Percentiles rank a stretch among this genome's conserved stretches.
These are phyloP conservation scores for Calameuta pallipes DNA, from an alignment of 2,888 invertebrate genomes.

Conservation along the genomic window DNA sequence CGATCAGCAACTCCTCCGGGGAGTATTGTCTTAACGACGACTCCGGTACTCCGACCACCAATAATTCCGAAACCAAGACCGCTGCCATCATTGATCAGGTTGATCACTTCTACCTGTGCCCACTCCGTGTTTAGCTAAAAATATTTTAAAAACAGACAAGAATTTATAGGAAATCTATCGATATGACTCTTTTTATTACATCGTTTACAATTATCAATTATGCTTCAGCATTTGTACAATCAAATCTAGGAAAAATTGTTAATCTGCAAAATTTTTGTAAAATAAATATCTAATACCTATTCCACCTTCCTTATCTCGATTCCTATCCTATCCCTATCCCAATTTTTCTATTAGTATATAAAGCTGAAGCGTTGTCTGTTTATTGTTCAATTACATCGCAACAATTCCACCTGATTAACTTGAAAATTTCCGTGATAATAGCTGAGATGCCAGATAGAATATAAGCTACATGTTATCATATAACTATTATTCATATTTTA, in stretches of 20 bases:
- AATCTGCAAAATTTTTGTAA: no score
- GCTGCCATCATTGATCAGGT: slow-evolving; percentile 96
- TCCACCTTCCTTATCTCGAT: no score
- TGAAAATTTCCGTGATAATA: not conserved
- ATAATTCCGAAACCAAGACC: slow-evolving; percentile 99
- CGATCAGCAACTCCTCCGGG: slow-evolving; percentile 98
- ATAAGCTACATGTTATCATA: not conserved
- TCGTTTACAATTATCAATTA: not conserved
- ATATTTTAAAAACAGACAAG: slow-evolving; percentile 7
- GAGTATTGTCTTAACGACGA: slow-evolving; percentile 98
- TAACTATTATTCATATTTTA: no score
- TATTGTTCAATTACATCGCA: not conserved
- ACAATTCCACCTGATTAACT: not conserved
- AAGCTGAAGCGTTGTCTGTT: not conserved
- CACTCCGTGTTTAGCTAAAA: slow-evolving; percentile 96
- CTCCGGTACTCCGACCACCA: slow-evolving; percentile 96
- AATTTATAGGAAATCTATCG: not conserved
- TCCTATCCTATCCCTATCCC: no score
- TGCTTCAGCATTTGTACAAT: no score
- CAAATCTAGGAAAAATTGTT: no score
- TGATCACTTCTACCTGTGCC: slow-evolving; percentile 99
- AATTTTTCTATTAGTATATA: not conserved
- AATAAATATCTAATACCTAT: no score
- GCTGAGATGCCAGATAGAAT: not conserved
- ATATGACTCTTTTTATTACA: not conserved